Evolutionary conservation across 2,888 invertebrate genomes (phyloP).

Genomic region (Polyommatus icarus): DNA sequence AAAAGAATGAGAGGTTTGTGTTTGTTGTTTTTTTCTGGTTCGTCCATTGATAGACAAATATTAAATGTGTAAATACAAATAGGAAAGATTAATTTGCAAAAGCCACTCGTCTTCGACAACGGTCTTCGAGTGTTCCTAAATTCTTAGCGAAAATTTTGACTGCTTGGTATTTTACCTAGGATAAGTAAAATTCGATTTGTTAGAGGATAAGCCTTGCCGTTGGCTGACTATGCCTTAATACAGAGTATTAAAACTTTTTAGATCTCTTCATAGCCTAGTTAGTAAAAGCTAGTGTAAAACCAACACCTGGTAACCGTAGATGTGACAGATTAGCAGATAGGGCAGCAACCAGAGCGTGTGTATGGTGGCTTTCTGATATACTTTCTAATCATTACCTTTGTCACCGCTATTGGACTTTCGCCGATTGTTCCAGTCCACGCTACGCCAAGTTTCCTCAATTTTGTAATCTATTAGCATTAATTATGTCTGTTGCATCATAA

Average conservation of each 20-base stretch:
- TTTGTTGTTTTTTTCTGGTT: constrained; percentile 9
- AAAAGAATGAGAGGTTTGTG: neutral
- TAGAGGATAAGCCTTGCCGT: no score
- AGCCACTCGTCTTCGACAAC: neutral
- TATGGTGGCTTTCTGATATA: constrained; percentile 74
- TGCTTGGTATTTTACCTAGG: no score
- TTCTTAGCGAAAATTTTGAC: neutral
- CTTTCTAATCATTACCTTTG: constrained; percentile 80
- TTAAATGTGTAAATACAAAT: neutral
- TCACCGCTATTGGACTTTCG: constrained; percentile 76
- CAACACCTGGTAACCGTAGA: constrained; percentile 43
- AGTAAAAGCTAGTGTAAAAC: neutral
- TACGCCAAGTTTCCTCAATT: constrained; percentile 69
- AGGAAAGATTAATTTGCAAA: neutral
- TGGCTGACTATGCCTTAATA: no score
- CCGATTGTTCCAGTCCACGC: constrained; percentile 76
- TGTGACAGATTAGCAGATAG: constrained; percentile 76
- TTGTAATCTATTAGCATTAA: constrained; percentile 58
- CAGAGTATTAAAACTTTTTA: no score
- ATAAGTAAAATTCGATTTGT: no score
- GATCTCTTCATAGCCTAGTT: no score
- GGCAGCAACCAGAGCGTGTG: constrained; percentile 77
- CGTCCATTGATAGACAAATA: neutral
- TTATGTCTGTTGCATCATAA: constrained; percentile 63
- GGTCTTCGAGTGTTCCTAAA: neutral